Percentiles rank a stretch among this genome's conserved stretches.
These are phyloP conservation scores for Palythoa caribaeorum DNA, from an alignment of 92 coral and sea anemone species.

Conservation along the genomic window DNA sequence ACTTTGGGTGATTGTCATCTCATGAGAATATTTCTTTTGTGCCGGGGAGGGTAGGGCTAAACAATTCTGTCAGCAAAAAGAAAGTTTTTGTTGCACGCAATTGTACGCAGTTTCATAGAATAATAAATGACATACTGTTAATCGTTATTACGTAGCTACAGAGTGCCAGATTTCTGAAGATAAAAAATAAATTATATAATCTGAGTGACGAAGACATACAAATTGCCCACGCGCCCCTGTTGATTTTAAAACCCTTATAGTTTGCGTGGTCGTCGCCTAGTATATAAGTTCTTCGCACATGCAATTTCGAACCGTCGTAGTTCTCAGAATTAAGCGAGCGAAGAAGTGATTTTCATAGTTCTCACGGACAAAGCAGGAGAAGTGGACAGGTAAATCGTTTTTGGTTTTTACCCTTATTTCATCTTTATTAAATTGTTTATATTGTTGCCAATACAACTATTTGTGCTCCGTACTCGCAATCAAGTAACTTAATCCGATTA, in stretches of 20 bases:
- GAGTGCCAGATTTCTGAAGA: neutral
- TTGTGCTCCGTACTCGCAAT: too few species aligned
- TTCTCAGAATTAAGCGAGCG: too few species aligned
- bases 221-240: constrained; percentile 32
- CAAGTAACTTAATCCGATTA: too few species aligned
- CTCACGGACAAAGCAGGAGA: neutral
- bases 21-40: too few species aligned
- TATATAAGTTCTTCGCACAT: neutral
- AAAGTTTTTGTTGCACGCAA: neutral
- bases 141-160: constrained; percentile 1
- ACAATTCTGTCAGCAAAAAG: too few species aligned
- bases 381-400: neutral
- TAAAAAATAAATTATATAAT: constrained; percentile 15
- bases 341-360: too few species aligned
- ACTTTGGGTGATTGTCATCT: too few species aligned
- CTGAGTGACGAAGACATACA: neutral
- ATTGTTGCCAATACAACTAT: too few species aligned
- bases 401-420: constrained; percentile 30
- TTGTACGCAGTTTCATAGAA: neutral
- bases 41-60: too few species aligned
- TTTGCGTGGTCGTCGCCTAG: constrained; percentile 24
- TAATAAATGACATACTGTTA: neutral
- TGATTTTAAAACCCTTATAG: constrained; percentile 15
- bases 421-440: constrained; percentile 2
- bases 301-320: neutral